Percentiles rank a stretch among this genome's conserved stretches.
phyloP scores from a whole-genome alignment of 2,888 invertebrate species.

The Anarsia innoxiella region DNA sequence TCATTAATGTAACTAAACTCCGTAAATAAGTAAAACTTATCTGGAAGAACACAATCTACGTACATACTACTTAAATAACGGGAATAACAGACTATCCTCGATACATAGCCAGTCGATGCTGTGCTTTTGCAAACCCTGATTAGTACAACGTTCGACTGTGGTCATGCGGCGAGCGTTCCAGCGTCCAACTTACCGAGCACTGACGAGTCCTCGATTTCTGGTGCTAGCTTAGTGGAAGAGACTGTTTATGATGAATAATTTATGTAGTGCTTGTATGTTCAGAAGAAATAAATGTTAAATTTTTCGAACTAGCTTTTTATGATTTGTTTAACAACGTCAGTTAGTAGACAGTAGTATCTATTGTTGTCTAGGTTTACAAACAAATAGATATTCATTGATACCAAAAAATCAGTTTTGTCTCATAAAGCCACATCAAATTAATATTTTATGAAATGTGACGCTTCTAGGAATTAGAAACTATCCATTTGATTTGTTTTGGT shows the following conservation, averaged over 20 bases:
- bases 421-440: too few species aligned
- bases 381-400: too few species aligned
- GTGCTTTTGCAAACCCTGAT: slow-evolving; percentile 38
- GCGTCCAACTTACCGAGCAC: slow-evolving; percentile 19
- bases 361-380: too few species aligned
- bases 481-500: slow-evolving; percentile 33
- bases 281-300: background rate
- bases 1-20: too few species aligned
- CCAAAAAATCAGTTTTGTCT: too few species aligned
- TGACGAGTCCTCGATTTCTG: slow-evolving; percentile 8
- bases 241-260: background rate
- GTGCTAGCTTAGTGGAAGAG: background rate
- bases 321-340: too few species aligned
- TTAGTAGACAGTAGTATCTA: too few species aligned
- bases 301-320: too few species aligned
- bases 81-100: too few species aligned
- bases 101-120: slow-evolving; percentile 16
- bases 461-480: background rate
- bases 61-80: too few species aligned
- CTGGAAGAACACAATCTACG: too few species aligned
- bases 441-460: background rate
- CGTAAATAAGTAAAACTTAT: too few species aligned
- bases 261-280: background rate
- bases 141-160: slow-evolving; percentile 33
- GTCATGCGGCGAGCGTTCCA: slow-evolving; percentile 25